A percentile compares a stretch with the other conserved stretches of the same genome.
These are phyloP conservation scores for Loris lydekkerianus DNA, from an alignment of 2,797 vertebrate species.

Conservation along the genomic window DNA sequence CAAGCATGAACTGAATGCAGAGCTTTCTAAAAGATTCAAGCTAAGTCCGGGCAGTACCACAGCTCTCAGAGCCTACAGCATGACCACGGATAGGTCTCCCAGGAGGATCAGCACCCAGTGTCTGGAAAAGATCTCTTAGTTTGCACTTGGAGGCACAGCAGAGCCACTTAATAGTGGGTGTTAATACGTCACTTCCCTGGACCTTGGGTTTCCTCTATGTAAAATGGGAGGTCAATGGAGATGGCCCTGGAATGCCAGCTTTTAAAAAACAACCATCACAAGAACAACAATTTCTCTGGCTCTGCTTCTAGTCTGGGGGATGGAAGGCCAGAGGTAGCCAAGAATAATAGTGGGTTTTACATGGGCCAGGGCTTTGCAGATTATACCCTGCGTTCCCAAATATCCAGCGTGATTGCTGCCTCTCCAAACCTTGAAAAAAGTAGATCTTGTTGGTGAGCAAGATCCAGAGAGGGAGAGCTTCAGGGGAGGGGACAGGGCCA, in stretches of 20 bases:
- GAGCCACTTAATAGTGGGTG: neutral
- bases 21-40: neutral
- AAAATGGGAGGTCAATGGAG: constrained; percentile 17
- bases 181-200: neutral
- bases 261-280: neutral
- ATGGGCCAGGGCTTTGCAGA: neutral
- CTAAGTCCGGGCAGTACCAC: neutral
- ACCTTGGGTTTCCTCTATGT: neutral
- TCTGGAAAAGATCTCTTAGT: neutral
- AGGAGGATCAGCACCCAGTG: rapidly evolving
- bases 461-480: neutral
- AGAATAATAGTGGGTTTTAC: neutral
- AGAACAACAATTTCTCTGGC: constrained; percentile 1
- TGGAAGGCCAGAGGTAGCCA: neutral
- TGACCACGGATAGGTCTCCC: neutral
- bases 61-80: neutral
- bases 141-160: neutral
- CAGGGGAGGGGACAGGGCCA: neutral
- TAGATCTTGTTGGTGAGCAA: neutral
- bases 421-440: neutral
- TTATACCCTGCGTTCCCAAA: neutral
- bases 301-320: neutral
- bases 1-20: neutral
- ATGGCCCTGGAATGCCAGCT: neutral
- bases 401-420: neutral